Evolutionary conservation across 2,888 invertebrate genomes (phyloP), one percentile per base, ranked within the genome.

Genomic region (Eubasilissa splendida): DNA sequence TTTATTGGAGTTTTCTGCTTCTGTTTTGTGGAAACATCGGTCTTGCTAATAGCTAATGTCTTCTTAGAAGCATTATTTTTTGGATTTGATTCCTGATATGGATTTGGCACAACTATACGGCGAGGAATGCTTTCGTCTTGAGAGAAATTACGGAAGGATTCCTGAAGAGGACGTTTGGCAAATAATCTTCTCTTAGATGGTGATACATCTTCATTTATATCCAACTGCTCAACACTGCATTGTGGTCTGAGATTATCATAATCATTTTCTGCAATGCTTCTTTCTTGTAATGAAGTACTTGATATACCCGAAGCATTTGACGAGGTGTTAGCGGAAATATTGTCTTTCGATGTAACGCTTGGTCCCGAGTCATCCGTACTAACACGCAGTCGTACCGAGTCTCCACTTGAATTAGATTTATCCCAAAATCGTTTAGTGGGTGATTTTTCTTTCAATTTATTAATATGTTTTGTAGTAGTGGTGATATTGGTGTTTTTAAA

Each of bases 151-250:
- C 81, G 53, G 54, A 82, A 81, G 58, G 82, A 83, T 31, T 65
- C 76, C 11, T 81, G 58, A 8, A 80, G 11, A 0, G 78, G 81
- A 58, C 59, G 70, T n/a, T 68, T 83, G 53, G 76, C 60, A 52
- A 84, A 84, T 8, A 84, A 68, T 77, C 60, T 80, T 79, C 82
- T 77, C 63, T 82, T 84, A 12, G 56, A 50, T 31, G 71, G 71
- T 31, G 71, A 73, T 33, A 73, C 71, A 50, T 75, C 75, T 11
- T 75, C 42, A 33, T 60, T 73, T 7, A 33, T 33, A n/a, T 58
- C 58, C n/a, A 2, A 42, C 42, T 42, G 42, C 3, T 42, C 42
- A 42, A 42, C 42, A 42, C 42, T 2, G 42, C 42, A 7, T 42
- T 42, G 42, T 42, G 42, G 42, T 42, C 42, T 42, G 2, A 7